phyloP scores from a whole-genome alignment of 2,113 vertebrate species.

The Chunga burmeisteri region DNA sequence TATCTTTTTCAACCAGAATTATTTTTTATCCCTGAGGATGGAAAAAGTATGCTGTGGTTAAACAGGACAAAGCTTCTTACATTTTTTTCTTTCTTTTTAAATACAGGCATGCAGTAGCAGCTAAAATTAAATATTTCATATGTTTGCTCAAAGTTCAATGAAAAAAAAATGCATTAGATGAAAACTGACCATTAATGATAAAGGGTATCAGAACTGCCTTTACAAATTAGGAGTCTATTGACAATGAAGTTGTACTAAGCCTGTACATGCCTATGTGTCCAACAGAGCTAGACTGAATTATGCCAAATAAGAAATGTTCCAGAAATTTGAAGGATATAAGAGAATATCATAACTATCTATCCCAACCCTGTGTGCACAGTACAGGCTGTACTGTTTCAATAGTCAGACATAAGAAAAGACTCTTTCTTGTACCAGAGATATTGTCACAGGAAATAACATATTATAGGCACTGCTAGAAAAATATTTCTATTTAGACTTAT shows the following conservation, averaged over 20 bases:
- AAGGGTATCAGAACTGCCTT: neutral
- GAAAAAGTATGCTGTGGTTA: conserved; percentile 55
- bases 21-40: conserved; percentile 29
- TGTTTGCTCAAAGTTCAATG: neutral
- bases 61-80: conserved; percentile 52
- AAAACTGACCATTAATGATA: conserved; percentile 6
- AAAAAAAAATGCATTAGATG: neutral
- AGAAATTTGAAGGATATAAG: neutral
- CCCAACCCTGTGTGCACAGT: neutral
- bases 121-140: neutral
- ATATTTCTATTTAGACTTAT: neutral
- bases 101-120: conserved; percentile 40
- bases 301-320: neutral
- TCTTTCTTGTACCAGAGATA: neutral
- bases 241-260: conserved; percentile 34
- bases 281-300: neutral
- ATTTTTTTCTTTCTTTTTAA: conserved; percentile 19
- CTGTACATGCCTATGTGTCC: neutral
- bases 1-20: conserved; percentile 60
- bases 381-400: neutral
- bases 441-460: neutral
- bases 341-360: neutral
- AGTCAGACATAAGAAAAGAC: neutral
- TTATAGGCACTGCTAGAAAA: neutral
- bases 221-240: conserved; percentile 5